phyloP scores from a whole-genome alignment of 2,797 vertebrate genomes.

The Poeciliopsis turneri region DNA sequence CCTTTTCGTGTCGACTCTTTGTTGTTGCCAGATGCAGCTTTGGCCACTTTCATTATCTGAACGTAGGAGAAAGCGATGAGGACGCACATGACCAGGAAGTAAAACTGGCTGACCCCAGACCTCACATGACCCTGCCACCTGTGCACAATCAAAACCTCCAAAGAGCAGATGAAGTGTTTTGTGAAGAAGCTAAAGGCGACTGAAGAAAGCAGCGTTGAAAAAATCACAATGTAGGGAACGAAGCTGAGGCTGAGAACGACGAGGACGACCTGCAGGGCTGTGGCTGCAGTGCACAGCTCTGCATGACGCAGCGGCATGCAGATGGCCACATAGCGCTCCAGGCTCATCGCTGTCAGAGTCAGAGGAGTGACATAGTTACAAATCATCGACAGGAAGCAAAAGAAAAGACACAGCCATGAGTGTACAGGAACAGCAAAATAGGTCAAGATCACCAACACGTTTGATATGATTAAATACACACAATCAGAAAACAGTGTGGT shows the following conservation, averaged over 20 bases:
- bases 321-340: slow-evolving; percentile 71
- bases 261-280: slow-evolving; percentile 30
- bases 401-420: slow-evolving; percentile 37
- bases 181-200: not conserved
- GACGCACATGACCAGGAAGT: slow-evolving; percentile 54
- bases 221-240: slow-evolving; percentile 15
- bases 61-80: slow-evolving; percentile 53
- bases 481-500: slow-evolving; percentile 61
- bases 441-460: slow-evolving; percentile 16
- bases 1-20: slow-evolving; percentile 54
- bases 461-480: slow-evolving; percentile 39
- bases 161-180: not conserved
- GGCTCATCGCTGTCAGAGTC: slow-evolving; percentile 62
- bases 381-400: slow-evolving; percentile 1
- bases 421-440: slow-evolving; percentile 14
- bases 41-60: slow-evolving; percentile 57
- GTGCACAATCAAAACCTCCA: slow-evolving; percentile 24
- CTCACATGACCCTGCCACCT: slow-evolving; percentile 47
- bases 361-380: slow-evolving; percentile 50
- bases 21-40: slow-evolving; percentile 50
- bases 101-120: slow-evolving; percentile 40
- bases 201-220: slow-evolving; percentile 29
- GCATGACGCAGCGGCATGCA: slow-evolving; percentile 67
- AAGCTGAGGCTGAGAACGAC: slow-evolving; percentile 51
- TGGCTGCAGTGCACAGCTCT: slow-evolving; percentile 44